A percentile compares a stretch with the other conserved stretches of the same genome.
These are phyloP conservation scores for Erythrocercus mccallii DNA, from an alignment of 2,113 vertebrate genomes.

Conservation along the genomic window DNA sequence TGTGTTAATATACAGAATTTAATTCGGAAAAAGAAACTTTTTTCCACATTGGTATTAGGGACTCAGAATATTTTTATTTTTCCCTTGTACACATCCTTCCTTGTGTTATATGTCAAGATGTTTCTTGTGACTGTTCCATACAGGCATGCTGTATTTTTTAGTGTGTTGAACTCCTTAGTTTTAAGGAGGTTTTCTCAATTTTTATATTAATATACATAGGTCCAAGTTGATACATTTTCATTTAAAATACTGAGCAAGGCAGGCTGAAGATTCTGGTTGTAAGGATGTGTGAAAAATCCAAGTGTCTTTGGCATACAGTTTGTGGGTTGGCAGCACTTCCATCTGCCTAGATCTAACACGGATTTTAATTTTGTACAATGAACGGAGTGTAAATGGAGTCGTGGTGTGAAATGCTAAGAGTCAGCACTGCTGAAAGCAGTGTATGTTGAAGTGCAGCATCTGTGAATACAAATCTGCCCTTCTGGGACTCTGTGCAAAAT, in stretches of 20 bases:
- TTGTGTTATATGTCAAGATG: not conserved
- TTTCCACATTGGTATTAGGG: not conserved
- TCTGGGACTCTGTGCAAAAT: slow-evolving; percentile 72
- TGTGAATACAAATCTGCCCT: slow-evolving; percentile 43
- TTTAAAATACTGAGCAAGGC: not conserved
- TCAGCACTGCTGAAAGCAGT: not conserved
- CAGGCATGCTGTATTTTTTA: not conserved
- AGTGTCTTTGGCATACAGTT: not conserved
- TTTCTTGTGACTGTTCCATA: not conserved
- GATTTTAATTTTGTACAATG: not conserved
- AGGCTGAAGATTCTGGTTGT: not conserved
- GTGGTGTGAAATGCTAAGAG: not conserved
- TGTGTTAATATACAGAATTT: not conserved
- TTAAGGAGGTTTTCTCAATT: not conserved
- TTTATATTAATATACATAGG: not conserved
- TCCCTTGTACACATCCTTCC: not conserved
- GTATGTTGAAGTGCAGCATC: not conserved
- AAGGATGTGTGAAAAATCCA: slow-evolving; percentile 5
- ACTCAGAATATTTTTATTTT: not conserved
- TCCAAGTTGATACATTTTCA: not conserved
- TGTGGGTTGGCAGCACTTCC: not conserved
- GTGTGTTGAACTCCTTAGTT: not conserved
- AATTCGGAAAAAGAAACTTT: not conserved
- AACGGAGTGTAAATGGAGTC: not conserved
- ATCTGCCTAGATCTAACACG: not conserved